phyloP scores from a whole-genome alignment of 2,888 invertebrate genomes.

The Diarsia mendica region DNA sequence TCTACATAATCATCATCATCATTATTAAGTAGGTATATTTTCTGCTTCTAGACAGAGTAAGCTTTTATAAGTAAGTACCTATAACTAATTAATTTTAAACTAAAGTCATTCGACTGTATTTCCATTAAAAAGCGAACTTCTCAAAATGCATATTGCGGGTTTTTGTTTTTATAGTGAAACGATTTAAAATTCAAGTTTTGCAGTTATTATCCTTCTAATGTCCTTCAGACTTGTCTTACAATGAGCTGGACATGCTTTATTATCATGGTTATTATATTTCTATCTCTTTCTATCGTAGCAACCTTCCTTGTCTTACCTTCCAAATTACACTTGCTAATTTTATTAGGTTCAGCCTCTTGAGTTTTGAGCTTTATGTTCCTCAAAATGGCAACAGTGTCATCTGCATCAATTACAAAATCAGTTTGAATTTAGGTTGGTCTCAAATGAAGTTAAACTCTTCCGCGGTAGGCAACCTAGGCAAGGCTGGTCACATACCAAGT shows the following conservation, averaged over 20 bases:
- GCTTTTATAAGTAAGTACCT: too few relatives aligned
- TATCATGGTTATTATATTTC: background rate
- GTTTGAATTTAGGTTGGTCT: background rate
- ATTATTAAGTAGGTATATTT: too few relatives aligned
- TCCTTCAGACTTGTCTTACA: constrained; percentile 19
- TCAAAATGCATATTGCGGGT: background rate
- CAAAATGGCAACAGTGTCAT: too few relatives aligned
- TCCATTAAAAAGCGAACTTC: background rate
- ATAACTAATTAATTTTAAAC: too few relatives aligned
- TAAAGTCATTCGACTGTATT: background rate
- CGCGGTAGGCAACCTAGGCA: too few relatives aligned
- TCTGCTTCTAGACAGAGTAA: background rate
- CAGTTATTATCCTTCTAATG: constrained; percentile 24
- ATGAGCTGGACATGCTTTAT: constrained; percentile 2
- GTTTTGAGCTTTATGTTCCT: background rate
- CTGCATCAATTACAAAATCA: background rate
- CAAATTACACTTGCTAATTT: background rate
- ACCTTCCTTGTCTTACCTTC: background rate
- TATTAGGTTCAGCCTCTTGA: background rate
- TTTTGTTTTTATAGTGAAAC: constrained; percentile 5
- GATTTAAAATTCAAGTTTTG: constrained; percentile 30
- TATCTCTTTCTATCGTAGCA: constrained; percentile 2
- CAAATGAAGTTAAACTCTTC: background rate
- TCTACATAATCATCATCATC: too few relatives aligned
- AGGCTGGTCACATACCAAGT: too few relatives aligned